phyloP scores from a whole-genome alignment of 2,797 vertebrate genomes.

The Acrossocheilus wenchowensis region DNA sequence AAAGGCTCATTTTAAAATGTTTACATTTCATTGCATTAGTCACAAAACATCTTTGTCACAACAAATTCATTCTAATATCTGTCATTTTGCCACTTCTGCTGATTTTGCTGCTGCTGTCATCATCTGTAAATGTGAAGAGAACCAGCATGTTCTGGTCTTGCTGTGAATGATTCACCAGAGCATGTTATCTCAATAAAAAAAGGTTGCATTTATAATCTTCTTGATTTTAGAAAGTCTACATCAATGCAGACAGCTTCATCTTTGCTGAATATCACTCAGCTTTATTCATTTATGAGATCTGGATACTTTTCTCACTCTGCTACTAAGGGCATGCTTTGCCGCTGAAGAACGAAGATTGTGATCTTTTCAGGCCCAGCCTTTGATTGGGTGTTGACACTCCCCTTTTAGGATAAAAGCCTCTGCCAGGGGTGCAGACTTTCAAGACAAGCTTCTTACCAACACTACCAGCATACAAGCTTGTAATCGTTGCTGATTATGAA shows the following conservation, averaged over 20 bases:
- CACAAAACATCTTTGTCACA: conserved; percentile 31
- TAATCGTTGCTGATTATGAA: background rate
- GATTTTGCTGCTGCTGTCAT: background rate
- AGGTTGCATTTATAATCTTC: background rate
- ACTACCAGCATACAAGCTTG: background rate
- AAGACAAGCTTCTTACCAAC: background rate
- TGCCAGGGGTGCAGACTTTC: background rate
- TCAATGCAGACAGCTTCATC: background rate
- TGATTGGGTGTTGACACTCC: background rate
- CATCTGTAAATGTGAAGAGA: background rate
- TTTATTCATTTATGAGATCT: background rate
- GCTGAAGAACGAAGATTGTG: background rate
- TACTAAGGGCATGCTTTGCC: background rate
- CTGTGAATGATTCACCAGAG: background rate
- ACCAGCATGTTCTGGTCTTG: background rate
- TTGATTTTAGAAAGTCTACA: background rate
- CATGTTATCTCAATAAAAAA: background rate
- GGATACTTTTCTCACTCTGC: no score
- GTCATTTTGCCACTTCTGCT: background rate
- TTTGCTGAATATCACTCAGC: background rate
- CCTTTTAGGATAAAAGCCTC: conserved; percentile 15
- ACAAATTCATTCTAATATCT: conserved; percentile 55
- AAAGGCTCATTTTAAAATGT: background rate
- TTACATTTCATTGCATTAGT: background rate
- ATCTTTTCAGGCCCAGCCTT: conserved; percentile 3